phyloP scores from a whole-genome alignment of 2,797 vertebrate genomes.

The Coreius guichenoti region DNA sequence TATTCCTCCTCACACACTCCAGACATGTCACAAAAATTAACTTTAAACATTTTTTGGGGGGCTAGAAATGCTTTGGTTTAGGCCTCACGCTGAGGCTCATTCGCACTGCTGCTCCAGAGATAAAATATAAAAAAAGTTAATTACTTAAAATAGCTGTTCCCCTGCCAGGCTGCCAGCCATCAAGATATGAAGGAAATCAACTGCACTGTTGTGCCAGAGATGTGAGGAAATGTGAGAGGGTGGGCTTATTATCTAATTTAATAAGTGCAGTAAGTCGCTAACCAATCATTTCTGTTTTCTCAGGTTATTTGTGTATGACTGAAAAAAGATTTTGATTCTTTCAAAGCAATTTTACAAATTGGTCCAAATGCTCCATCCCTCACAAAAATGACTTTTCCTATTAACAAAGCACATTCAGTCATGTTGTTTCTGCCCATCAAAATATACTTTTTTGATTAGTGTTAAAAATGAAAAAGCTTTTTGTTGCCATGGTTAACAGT shows the following conservation, averaged over 20 bases:
- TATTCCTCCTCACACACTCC: not conserved
- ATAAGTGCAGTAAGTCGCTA: not conserved
- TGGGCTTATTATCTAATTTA: slow-evolving; percentile 13
- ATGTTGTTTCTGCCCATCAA: not conserved
- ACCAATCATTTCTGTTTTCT: not conserved
- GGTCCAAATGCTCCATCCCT: slow-evolving; percentile 7
- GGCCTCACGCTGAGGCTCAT: slow-evolving; percentile 17
- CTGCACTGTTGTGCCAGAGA: slow-evolving; percentile 23
- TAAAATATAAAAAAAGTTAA: slow-evolving; percentile 57
- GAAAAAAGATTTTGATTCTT: slow-evolving; percentile 21
- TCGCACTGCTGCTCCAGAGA: slow-evolving; percentile 33
- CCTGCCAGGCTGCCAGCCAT: slow-evolving; percentile 29
- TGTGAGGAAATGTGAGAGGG: slow-evolving; percentile 2
- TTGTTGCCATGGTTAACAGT: slow-evolving; percentile 2
- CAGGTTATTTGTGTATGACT: not conserved
- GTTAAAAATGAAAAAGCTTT: slow-evolving; percentile 4
- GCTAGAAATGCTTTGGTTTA: slow-evolving; percentile 24
- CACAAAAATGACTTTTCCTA: not conserved
- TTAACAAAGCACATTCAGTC: not conserved
- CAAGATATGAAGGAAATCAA: slow-evolving; percentile 39
- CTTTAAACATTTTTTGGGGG: slow-evolving; percentile 52
- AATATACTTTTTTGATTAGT: not conserved
- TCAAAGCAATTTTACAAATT: slow-evolving; percentile 33
- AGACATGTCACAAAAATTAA: not conserved
- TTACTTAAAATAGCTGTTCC: slow-evolving; percentile 50